Base-by-base conservation (phyloP, 2,888 invertebrate genomes). In the Rhagonycha fulva region DNA sequence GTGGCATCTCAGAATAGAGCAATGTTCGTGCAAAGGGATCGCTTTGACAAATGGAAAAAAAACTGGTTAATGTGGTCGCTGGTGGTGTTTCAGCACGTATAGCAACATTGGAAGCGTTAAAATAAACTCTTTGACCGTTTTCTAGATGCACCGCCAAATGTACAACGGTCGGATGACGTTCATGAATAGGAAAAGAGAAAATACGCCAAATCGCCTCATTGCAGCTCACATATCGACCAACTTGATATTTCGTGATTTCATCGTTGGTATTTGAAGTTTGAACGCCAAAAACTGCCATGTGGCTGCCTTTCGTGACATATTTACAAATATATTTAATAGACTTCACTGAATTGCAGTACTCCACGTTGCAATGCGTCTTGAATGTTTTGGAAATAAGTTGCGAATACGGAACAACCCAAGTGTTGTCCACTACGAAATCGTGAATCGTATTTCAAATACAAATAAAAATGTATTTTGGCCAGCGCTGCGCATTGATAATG, bases 1-100 rank as follows among this genome's bases (percentile, higher is more conserved):
- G 19, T 2, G 79, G 76, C 19, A 78, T 32, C 28, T 79, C 77
- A 5, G 32, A 70, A 19, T 79, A 79, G 10, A 77, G 66, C 28
- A 76, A 47, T 2, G 80, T 77, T 26, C 71, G 68, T 23, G 80
- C 80, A 75, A 80, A 79, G 2, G 7, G 1, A 14, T 61, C 61
- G 4, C 7, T 61, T 61, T 9, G 9, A 12, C 61, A 61, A 11
- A 4, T 14, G 2, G n/a, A 3, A 10, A 61, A 61, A 7, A 61
- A 61, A 14, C 14, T 14, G 10, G 14, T 14, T 12, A 61, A 7
- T 1, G 61, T 61, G 10, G 61, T 61, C 61, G 0, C 14, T 0
- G 61, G 61, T 61, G 61, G 61, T 14, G 3, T 9, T 9, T 61
- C 61, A n/a, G 61, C 61, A 11, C 28, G 9, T 10, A n/a, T n/a